Conservation (phyloP, 2,113 vertebrate genomes). For the Craseonycteris thonglongyai region DNA sequence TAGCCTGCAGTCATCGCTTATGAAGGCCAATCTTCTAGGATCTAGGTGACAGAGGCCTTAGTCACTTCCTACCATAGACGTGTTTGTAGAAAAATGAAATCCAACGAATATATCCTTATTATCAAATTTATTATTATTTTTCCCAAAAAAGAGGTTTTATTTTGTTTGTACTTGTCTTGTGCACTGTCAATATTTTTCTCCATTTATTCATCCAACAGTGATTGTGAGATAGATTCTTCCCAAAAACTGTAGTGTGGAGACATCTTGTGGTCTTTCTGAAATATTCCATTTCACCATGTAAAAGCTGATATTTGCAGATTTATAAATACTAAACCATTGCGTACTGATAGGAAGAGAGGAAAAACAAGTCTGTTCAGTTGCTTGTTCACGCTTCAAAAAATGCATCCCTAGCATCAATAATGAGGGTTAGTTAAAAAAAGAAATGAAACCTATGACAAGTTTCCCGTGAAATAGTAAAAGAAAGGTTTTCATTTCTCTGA, state of each 20-base stretch:
- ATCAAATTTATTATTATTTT: background rate
- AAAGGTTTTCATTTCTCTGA: background rate
- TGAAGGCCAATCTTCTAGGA: background rate
- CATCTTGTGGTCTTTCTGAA: conserved; percentile 67
- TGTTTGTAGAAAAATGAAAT: background rate
- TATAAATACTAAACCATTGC: rapidly evolving
- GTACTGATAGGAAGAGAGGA: background rate
- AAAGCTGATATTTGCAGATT: rapidly evolving
- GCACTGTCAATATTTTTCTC: rapidly evolving
- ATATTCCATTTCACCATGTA: rapidly evolving
- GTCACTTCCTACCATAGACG: background rate
- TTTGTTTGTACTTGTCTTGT: background rate
- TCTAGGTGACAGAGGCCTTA: background rate
- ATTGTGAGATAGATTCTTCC: background rate
- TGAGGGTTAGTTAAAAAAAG: background rate
- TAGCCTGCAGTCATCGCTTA: rapidly evolving
- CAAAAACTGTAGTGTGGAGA: conserved; percentile 61
- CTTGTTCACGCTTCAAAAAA: background rate
- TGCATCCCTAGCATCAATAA: background rate
- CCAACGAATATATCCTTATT: background rate
- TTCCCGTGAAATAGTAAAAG: background rate
- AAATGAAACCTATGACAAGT: background rate
- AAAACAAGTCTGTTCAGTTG: background rate
- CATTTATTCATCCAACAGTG: background rate
- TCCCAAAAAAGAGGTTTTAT: background rate